Base-by-base conservation (phyloP, 2,113 vertebrate genomes). In the Sporophila hypoxantha region DNA sequence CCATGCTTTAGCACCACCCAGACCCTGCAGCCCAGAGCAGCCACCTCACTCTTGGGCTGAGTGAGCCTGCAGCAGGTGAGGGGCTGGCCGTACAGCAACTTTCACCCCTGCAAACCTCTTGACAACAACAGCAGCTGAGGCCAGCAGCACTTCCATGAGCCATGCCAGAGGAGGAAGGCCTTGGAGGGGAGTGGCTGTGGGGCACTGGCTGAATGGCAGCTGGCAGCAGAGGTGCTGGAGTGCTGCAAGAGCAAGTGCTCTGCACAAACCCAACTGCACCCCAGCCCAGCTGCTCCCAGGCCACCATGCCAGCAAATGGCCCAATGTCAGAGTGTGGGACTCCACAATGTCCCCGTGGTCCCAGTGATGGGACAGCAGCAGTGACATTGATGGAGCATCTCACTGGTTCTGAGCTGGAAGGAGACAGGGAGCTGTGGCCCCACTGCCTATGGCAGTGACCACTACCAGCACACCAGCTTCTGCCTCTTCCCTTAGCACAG, bases 1-100 rank as follows among this genome's bases (percentile, higher is more conserved):
- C 30, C 4, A 0, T 26, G 57, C 10, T 89, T 70, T 56, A 37
- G n/a, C n/a, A 49, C 12, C 1, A 0, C 23, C 21, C 0, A 0
- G 8, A 59, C 22, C 44, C 59, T 16, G 27, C 52, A 44, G 34
- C 34, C 42, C 69, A 23, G 68, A 4, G n/a, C 50, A 39, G 27
- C 55, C 36, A 29, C 23, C 67, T 57, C 1, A 1, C 41, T 15
- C 30, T 29, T 0, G 11, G 64, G 50, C 46, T 52, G 64, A 10
- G 32, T 34, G 41, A 4, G 2, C 5, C 23, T 36, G 42, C 15
- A 67, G 46, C 30, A 74, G 41, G 19, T 15, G 20, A 34, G n/a
- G 37, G 25, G 18, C 25, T 41, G 74, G 41, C 39, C 32, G 46
- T 46, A 0, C 56, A 20, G 57, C 25, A 36, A 13, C 23, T 82